Percentiles rank a stretch among this genome's conserved stretches.
phyloP scores from a whole-genome alignment of 2,888 invertebrate genomes.

The Netelia melanura region DNA sequence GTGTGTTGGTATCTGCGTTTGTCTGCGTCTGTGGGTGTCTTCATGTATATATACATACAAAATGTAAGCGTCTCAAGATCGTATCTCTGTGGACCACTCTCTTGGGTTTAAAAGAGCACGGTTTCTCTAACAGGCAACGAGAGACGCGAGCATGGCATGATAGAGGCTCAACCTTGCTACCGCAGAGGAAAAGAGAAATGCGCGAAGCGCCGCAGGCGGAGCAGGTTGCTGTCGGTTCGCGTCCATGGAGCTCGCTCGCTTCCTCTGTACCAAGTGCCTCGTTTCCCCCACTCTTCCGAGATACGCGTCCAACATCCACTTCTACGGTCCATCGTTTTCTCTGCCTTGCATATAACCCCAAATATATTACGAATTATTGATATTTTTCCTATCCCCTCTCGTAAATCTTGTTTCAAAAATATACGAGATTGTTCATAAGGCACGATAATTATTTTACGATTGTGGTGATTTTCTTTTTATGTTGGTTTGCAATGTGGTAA shows the following conservation, averaged over 20 bases:
- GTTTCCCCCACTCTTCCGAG: not conserved
- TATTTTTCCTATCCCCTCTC: too few species aligned
- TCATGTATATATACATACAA: slow-evolving; percentile 15
- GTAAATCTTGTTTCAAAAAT: too few species aligned
- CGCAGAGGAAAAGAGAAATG: slow-evolving; percentile 66
- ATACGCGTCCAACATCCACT: not conserved
- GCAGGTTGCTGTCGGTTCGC: slow-evolving; percentile 62
- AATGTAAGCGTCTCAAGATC: slow-evolving; percentile 4
- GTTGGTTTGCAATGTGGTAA: too few species aligned
- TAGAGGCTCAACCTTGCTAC: slow-evolving; percentile 65
- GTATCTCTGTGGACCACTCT: slow-evolving; percentile 31
- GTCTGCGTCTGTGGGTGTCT: not conserved
- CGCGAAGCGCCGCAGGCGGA: slow-evolving; percentile 63
- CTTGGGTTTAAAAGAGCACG: slow-evolving; percentile 27
- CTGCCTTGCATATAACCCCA: not conserved
- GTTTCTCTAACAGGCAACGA: slow-evolving; percentile 54
- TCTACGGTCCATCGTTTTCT: not conserved
- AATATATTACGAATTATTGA: not conserved
- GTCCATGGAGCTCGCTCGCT: slow-evolving; percentile 27
- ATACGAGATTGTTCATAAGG: too few species aligned
- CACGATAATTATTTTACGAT: too few species aligned
- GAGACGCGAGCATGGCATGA: slow-evolving; percentile 63
- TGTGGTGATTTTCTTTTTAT: too few species aligned
- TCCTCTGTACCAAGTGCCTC: slow-evolving; percentile 4
- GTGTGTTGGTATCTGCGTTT: not conserved